Conservation (phyloP, 2,888 invertebrate genomes). For the Aromia moschata region DNA sequence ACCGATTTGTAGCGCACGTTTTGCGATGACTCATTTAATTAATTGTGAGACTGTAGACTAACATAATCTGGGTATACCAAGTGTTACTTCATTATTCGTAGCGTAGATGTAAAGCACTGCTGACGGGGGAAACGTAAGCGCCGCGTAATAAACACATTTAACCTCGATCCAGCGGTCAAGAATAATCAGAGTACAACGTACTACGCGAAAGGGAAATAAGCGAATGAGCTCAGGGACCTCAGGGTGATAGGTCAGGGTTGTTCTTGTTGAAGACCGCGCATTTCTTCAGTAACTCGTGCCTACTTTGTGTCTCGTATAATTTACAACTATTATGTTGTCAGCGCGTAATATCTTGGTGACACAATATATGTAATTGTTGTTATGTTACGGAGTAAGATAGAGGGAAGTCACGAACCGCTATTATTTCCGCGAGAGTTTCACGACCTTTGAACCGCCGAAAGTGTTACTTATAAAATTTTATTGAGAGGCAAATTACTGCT, state of each 20-base stretch:
- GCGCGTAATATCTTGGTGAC: conserved; percentile 20
- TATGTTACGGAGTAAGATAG: conserved; percentile 7
- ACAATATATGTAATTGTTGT: conserved; percentile 22
- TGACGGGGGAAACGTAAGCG: conserved; percentile 3
- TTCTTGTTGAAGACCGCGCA: conserved; percentile 23
- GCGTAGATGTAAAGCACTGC: background rate
- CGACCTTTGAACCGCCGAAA: background rate
- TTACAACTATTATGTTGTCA: conserved; percentile 24
- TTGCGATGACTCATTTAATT: too few species aligned
- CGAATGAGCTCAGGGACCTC: conserved; percentile 21
- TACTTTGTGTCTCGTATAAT: conserved; percentile 25
- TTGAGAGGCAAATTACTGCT: too few species aligned
- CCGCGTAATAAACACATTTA: conserved; percentile 16
- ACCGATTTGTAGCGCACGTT: too few species aligned
- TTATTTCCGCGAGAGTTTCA: conserved; percentile 8
- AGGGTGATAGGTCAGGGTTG: conserved; percentile 25
- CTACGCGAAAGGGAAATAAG: conserved; percentile 22
- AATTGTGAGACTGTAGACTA: too few species aligned
- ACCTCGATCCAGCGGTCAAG: conserved; percentile 17
- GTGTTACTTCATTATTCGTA: background rate
- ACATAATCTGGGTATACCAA: background rate
- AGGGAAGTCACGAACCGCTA: conserved; percentile 6
- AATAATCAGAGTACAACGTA: conserved; percentile 21
- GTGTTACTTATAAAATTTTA: too few species aligned
- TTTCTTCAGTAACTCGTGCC: conserved; percentile 20